A percentile compares a stretch with the other conserved stretches of the same genome.
These are phyloP conservation scores for silkworm (Bombyx mori) DNA, from an alignment of 1,140 invertebrate species.

Conservation along the genomic window DNA sequence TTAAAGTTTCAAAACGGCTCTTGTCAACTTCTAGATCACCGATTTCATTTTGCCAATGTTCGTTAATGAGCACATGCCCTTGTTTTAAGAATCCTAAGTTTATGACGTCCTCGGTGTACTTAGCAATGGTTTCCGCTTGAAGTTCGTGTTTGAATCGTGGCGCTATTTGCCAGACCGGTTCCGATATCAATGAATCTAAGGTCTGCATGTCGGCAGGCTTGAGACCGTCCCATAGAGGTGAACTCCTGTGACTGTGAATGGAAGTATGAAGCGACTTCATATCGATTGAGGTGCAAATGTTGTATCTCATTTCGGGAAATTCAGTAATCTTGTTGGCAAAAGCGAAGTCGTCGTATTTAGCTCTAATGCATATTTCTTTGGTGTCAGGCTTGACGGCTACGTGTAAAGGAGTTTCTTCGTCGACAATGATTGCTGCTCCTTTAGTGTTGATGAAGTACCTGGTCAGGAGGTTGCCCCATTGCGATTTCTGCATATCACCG, in stretches of 20 bases:
- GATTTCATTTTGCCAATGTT: conserved; percentile 86
- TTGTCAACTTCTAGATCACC: conserved; percentile 84
- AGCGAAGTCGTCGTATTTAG: conserved; percentile 83
- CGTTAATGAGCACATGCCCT: conserved; percentile 86
- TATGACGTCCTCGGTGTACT: conserved; percentile 87
- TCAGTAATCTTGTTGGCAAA: conserved; percentile 78
- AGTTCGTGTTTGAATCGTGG: conserved; percentile 74
- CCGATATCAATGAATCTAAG: conserved; percentile 82
- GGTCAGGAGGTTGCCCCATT: conserved; percentile 86
- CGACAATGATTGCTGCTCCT: conserved; percentile 84
- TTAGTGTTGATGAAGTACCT: conserved; percentile 88
- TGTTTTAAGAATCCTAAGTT: conserved; percentile 80
- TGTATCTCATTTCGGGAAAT: conserved; percentile 83
- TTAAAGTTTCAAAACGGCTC: conserved; percentile 80
- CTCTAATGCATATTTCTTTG: conserved; percentile 81
- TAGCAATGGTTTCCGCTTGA: conserved; percentile 80
- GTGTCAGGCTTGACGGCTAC: conserved; percentile 79
- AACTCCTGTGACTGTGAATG: conserved; percentile 73
- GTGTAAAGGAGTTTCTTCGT: conserved; percentile 83
- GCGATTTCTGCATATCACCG: conserved; percentile 80
- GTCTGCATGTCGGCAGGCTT: conserved; percentile 81
- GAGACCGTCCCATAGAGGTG: conserved; percentile 85
- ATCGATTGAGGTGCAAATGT: conserved; percentile 85
- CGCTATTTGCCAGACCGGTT: conserved; percentile 89
- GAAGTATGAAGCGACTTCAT: conserved; percentile 82